Conservation (phyloP, 2,888 invertebrate genomes). For the Rotaria magnacalcarata region DNA sequence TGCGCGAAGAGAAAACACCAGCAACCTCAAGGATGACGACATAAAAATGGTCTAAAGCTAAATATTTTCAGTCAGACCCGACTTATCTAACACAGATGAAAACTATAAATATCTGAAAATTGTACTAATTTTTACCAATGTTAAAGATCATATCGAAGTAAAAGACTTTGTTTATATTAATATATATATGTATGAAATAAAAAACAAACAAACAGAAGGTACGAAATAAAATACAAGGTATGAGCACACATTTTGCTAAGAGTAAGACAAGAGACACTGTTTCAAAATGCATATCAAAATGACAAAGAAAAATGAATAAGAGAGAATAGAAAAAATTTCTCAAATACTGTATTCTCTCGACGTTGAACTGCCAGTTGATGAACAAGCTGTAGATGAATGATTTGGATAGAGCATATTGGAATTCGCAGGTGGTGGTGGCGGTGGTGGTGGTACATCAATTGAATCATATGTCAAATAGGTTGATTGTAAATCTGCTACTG, state of each 20-base stretch:
- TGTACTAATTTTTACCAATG: no score
- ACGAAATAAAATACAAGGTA: conserved; percentile 19
- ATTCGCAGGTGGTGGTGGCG: background rate
- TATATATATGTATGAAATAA: background rate
- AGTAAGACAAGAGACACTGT: conserved; percentile 13
- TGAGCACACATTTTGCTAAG: background rate
- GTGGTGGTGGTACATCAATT: background rate
- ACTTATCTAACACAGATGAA: no score
- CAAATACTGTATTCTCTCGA: conserved; percentile 15
- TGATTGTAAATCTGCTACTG: background rate
- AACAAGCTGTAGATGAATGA: background rate
- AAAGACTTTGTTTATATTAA: background rate
- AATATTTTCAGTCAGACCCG: no score
- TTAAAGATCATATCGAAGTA: no score
- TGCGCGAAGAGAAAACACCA: no score
- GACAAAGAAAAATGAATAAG: background rate
- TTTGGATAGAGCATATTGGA: background rate
- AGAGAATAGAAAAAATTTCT: background rate
- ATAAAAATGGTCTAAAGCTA: no score
- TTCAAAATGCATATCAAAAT: conserved; percentile 26
- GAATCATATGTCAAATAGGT: conserved; percentile 2
- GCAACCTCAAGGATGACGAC: no score
- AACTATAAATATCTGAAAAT: no score
- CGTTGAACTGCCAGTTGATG: background rate
- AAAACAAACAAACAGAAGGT: background rate